phyloP scores from a whole-genome alignment of 2,113 vertebrate genomes.

The Astur gentilis region DNA sequence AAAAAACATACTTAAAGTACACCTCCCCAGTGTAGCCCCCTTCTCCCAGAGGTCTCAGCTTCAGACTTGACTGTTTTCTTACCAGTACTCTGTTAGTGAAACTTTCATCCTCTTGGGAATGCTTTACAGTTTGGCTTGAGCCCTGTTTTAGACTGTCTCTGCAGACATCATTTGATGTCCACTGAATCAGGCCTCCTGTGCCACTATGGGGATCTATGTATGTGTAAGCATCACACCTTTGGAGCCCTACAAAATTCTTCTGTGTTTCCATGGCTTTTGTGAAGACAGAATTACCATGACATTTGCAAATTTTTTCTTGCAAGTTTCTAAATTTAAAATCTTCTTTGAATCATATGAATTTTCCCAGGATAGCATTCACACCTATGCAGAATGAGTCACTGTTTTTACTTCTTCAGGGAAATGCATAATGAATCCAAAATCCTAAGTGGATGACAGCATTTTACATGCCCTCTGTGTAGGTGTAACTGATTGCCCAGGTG shows the following conservation, averaged over 20 bases:
- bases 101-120: not conserved
- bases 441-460: not conserved
- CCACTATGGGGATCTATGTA: not conserved
- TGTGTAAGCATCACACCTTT: fast-evolving
- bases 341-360: not conserved
- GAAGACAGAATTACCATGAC: not conserved
- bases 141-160: not conserved
- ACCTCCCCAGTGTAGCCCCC: fast-evolving
- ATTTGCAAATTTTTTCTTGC: not conserved
- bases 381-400: not conserved
- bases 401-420: not conserved
- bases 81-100: not conserved
- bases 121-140: not conserved
- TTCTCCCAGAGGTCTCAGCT: not conserved
- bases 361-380: not conserved
- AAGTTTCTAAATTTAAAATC: not conserved
- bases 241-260: not conserved
- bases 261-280: not conserved
- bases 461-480: not conserved
- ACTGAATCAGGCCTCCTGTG: not conserved
- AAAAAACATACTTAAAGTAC: not conserved
- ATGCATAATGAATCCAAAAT: not conserved
- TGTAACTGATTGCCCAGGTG: not conserved
- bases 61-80: not conserved
- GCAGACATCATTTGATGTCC: not conserved